These are phyloP conservation scores for Isichthys henryi DNA, from an alignment of 2,113 vertebrate genomes.

Conservation along the genomic window DNA sequence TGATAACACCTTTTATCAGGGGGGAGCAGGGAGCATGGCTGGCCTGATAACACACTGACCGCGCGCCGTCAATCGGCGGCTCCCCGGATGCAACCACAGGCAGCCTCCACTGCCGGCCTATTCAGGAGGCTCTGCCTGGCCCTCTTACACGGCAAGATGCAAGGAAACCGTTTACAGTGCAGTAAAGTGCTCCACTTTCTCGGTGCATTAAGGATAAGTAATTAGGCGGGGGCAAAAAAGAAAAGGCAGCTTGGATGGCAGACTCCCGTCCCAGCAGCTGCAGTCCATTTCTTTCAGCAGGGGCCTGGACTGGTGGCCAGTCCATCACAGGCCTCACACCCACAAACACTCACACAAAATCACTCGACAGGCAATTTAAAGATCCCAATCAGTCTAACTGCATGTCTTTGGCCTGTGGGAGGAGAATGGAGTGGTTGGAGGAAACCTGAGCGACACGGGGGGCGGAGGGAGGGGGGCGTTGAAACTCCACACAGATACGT, in stretches of 20 bases:
- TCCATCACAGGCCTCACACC: not conserved
- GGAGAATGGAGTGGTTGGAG: not conserved
- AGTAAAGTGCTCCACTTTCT: not conserved
- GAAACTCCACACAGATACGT: not conserved
- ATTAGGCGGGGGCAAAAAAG: not conserved
- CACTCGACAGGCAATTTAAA: not conserved
- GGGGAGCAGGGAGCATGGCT: not conserved
- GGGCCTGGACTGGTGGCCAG: not conserved
- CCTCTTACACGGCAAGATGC: not conserved
- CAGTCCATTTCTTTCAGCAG: not conserved
- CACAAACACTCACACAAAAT: not conserved
- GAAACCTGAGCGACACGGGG: not conserved
- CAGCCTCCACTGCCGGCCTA: not conserved
- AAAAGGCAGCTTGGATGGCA: too few species aligned
- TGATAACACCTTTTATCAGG: conserved; percentile 13
- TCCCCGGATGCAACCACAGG: not conserved
- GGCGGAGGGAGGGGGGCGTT: not conserved
- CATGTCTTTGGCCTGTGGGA: not conserved
- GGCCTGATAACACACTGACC: conserved; percentile 6
- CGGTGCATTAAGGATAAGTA: not conserved
- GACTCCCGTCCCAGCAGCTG: not conserved
- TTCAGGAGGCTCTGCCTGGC: not conserved
- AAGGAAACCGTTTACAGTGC: not conserved
- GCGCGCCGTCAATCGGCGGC: not conserved
- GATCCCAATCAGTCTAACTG: not conserved